Base-by-base conservation (phyloP, 2,113 vertebrate species). In the Vicugna pacos region DNA sequence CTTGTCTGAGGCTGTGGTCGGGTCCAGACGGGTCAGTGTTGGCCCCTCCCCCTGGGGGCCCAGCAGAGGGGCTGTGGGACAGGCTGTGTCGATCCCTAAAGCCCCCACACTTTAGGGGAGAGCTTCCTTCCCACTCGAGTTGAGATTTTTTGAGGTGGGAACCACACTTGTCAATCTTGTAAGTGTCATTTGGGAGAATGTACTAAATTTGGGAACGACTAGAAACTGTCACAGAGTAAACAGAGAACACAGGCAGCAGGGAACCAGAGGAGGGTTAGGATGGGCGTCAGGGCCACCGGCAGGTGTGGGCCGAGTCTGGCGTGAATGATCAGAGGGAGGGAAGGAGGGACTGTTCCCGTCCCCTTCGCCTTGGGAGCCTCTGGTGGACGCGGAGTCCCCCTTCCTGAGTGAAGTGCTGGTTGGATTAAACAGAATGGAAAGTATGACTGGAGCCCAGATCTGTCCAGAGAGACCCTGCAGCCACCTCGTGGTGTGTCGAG, bases 181-280 rank as follows among this genome's bases (percentile, higher is more conserved):
- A 80, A 92, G 46, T 65, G 26, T 73, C 38, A 60, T 28, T 32
- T 84, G 24, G 70, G 80, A 70, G 52, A 85, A 69, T 91, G 32
- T 42, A 32, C 35, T 64, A 22, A 56, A 75, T 64, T 89, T 87
- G 50, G 46, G n/a, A 20, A 50, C 7, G 62, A 10, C 32, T 7
- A 4, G 56, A 84, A 5, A 65, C 48, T 26, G 46, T 64, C 15
- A 26, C 52, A 56, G 35, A 50, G 28, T 70, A 38, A 64, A 35
- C 13, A 48, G 26, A 42, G 60, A 82, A 67, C 3, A 7, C n/a
- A 64, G 46, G 62, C 14, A 13, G 12, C 60, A 32, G n/a, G 17
- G 16, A 76, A 8, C n/a, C 15, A 60, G 26, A 20, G 12, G 2
- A 46, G 30, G 28, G 35, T 48, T 75, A 16, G 58, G 62, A 56